Evolutionary conservation across 1,140 invertebrate genomes (phyloP).

Genomic region (Leptestheria dahalacensis): DNA sequence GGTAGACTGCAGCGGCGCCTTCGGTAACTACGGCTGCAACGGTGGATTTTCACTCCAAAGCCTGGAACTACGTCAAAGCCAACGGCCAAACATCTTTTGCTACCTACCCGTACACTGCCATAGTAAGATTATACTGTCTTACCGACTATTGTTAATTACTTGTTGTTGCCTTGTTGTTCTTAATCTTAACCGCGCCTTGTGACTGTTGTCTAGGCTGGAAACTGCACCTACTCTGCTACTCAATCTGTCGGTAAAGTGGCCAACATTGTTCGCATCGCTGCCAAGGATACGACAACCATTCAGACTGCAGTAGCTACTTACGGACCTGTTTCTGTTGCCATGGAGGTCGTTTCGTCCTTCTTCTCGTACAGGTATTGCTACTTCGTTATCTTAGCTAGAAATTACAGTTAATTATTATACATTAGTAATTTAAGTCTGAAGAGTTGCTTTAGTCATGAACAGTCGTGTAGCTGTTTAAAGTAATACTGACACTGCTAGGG

Average conservation of each 20-base stretch:
- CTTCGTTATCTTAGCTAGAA: not conserved
- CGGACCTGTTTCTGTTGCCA: not conserved
- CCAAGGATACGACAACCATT: constrained; percentile 3
- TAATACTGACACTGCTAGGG: too few relatives aligned
- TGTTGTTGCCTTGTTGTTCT: not conserved
- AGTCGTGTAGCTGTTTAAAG: too few relatives aligned
- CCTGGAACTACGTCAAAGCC: constrained; percentile 8
- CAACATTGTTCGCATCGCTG: not conserved
- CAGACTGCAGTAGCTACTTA: not conserved
- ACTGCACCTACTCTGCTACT: not conserved
- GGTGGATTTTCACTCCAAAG: constrained; percentile 6
- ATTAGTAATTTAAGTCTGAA: not conserved
- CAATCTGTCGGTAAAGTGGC: not conserved
- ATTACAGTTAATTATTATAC: not conserved
- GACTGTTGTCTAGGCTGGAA: not conserved
- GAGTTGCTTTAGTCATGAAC: not conserved
- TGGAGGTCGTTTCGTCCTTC: not conserved
- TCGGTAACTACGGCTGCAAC: constrained; percentile 23
- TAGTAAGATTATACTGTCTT: not conserved
- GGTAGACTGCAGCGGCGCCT: constrained; percentile 16
- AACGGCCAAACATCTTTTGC: not conserved
- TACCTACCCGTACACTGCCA: constrained; percentile 19
- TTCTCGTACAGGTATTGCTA: not conserved
- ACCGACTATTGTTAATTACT: not conserved
- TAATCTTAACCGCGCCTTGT: not conserved